Conservation (phyloP, 2,113 vertebrate species). For the Triplophysa siluroides region DNA sequence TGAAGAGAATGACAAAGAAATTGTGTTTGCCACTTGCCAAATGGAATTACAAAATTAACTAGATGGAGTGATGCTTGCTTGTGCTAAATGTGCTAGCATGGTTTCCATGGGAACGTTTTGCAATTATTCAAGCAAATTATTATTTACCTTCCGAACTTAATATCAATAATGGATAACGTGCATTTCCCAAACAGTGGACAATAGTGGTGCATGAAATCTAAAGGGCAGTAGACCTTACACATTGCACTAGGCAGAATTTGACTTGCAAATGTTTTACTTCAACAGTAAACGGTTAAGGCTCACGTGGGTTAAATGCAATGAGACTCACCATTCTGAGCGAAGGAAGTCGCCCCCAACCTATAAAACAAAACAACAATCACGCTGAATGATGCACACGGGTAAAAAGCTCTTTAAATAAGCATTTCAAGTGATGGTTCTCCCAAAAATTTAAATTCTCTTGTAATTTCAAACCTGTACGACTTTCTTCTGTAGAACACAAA, state of each 20-base stretch:
- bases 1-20: background rate
- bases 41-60: background rate
- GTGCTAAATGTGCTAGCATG: too few species aligned
- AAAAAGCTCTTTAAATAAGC: background rate
- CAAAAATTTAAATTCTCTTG: too few species aligned
- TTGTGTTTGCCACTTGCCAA: background rate
- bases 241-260: background rate
- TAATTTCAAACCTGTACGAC: too few species aligned
- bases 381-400: background rate
- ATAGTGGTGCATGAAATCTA: background rate
- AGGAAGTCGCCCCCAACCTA: conserved; percentile 87
- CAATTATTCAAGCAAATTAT: too few species aligned
- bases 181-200: too few species aligned
- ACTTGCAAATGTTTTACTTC: conserved; percentile 16
- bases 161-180: too few species aligned
- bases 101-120: too few species aligned
- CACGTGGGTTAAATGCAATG: background rate
- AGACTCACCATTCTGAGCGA: conserved; percentile 84
- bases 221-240: background rate
- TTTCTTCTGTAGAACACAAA: too few species aligned
- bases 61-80: background rate
- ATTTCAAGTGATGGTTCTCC: too few species aligned
- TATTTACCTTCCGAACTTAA: too few species aligned
- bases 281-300: background rate
- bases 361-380: conserved; percentile 14